Conservation (phyloP, 1,140 invertebrate genomes). For the Lineus longissimus region DNA sequence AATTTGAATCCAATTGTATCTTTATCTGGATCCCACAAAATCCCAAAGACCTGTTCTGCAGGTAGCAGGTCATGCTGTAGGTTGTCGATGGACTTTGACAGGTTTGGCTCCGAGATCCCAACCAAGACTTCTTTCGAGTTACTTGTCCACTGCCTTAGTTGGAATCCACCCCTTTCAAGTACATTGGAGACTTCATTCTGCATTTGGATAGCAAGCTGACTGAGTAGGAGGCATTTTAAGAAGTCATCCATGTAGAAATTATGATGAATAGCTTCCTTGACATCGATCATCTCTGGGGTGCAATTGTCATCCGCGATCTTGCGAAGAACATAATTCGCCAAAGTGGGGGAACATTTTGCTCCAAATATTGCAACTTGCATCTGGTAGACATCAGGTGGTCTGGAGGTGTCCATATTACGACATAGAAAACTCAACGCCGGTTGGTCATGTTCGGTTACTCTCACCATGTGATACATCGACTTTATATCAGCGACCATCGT, state of each 20-base stretch:
- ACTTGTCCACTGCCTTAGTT: not conserved
- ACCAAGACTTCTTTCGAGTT: slow-evolving; percentile 2
- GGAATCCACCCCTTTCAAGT: not conserved
- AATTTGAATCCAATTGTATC: too few species aligned
- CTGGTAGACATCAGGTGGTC: slow-evolving; percentile 1
- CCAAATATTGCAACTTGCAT: not conserved
- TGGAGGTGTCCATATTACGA: not conserved
- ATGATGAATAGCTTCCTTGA: not conserved
- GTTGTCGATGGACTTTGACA: too few species aligned
- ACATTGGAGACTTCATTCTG: not conserved
- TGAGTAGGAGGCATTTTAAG: not conserved
- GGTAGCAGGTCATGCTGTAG: too few species aligned
- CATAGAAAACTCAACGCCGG: slow-evolving; percentile 1
- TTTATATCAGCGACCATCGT: slow-evolving; percentile 4
- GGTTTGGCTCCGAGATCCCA: not conserved
- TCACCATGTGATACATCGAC: not conserved
- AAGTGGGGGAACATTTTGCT: not conserved
- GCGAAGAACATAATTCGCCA: not conserved
- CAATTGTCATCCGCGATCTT: not conserved
- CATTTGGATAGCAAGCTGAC: not conserved
- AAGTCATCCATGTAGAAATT: slow-evolving; percentile 8
- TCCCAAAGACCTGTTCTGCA: too few species aligned
- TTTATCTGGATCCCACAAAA: too few species aligned
- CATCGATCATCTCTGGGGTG: not conserved
- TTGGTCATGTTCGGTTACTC: not conserved